A percentile compares a stretch with the other conserved stretches of the same genome.
These are phyloP conservation scores for Channallabes apus DNA, from an alignment of 2,797 vertebrate species.

Conservation along the genomic window DNA sequence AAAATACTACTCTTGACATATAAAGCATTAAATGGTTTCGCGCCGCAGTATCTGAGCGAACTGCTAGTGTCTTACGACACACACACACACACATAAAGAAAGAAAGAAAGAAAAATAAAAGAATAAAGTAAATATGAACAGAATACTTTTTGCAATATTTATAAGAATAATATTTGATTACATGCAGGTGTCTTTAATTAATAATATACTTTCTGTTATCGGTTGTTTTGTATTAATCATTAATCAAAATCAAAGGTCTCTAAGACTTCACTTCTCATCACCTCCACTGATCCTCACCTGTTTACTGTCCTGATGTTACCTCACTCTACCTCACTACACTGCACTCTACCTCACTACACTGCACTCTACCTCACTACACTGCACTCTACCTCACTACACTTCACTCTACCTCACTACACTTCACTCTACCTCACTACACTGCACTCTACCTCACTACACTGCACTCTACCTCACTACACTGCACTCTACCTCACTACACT, in stretches of 20 bases:
- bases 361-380: neutral
- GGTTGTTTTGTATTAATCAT: too few species aligned
- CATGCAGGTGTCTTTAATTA: too few species aligned
- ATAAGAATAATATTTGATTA: neutral
- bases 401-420: neutral
- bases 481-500: too few species aligned
- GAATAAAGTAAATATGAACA: neutral
- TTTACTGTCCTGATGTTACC: too few species aligned
- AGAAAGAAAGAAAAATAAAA: neutral
- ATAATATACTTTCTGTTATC: neutral
- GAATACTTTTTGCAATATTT: neutral
- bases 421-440: too few species aligned
- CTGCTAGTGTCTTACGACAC: too few species aligned
- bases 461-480: too few species aligned
- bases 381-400: neutral
- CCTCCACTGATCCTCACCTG: neutral
- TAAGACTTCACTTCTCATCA: neutral
- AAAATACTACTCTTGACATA: too few species aligned
- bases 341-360: neutral
- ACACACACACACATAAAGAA: neutral
- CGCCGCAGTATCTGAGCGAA: too few species aligned
- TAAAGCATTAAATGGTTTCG: too few species aligned
- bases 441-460: too few species aligned
- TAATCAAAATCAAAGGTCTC: neutral
- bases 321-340: neutral